phyloP scores from a whole-genome alignment of 2,888 invertebrate genomes.

The Morpho deidamia region DNA sequence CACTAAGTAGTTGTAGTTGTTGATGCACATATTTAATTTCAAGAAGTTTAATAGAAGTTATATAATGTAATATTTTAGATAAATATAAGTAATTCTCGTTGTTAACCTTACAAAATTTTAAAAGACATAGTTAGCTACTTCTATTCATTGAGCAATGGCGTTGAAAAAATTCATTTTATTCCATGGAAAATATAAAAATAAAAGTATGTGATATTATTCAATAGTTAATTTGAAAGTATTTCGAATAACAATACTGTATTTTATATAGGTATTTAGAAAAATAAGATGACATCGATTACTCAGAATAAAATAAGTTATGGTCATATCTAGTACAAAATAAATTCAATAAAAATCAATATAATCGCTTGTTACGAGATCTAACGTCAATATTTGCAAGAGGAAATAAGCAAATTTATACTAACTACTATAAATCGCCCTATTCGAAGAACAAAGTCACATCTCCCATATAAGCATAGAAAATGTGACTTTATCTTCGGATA shows the following conservation, averaged over 20 bases:
- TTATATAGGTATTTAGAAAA: background rate
- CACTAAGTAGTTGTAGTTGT: slow-evolving; percentile 69
- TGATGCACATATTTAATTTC: slow-evolving; percentile 60
- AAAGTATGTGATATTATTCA: background rate
- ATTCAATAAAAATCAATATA: background rate
- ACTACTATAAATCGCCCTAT: too few relatives aligned
- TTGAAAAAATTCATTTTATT: background rate
- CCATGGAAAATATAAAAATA: background rate
- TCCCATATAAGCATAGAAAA: too few relatives aligned
- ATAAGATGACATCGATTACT: background rate
- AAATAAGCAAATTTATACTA: too few relatives aligned
- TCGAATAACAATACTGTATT: background rate
- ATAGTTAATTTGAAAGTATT: background rate
- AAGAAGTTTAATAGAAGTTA: slow-evolving; percentile 46
- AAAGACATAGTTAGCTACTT: slow-evolving; percentile 6
- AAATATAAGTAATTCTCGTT: slow-evolving; percentile 16
- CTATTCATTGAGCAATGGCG: background rate
- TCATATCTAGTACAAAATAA: slow-evolving; percentile 11
- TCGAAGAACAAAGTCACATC: too few relatives aligned
- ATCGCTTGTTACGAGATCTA: slow-evolving; percentile 2
- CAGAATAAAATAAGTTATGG: background rate
- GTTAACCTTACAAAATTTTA: slow-evolving; percentile 10
- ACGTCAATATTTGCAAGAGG: too few relatives aligned
- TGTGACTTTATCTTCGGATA: too few relatives aligned
- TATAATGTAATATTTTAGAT: slow-evolving; percentile 36